phyloP scores from a whole-genome alignment of 2,797 vertebrate genomes.

The Decapterus maruadsi region DNA sequence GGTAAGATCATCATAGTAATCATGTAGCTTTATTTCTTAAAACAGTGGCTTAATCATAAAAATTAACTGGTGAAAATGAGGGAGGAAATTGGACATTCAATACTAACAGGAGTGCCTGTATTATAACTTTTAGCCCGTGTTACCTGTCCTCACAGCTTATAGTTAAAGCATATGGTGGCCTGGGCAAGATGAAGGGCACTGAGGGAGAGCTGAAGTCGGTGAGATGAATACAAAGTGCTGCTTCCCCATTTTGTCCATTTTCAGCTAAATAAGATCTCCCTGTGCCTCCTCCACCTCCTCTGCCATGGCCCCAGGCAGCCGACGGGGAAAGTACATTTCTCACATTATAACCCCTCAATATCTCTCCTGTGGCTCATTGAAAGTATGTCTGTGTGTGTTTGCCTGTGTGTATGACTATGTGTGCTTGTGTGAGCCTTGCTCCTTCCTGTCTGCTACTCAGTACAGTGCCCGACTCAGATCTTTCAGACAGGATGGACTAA shows the following conservation, averaged over 20 bases:
- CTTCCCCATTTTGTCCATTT: conserved; percentile 79
- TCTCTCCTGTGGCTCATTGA: conserved; percentile 67
- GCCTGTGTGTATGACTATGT: background rate
- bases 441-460: conserved; percentile 16
- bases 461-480: conserved; percentile 17
- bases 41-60: background rate
- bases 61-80: background rate
- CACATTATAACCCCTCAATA: conserved; percentile 78
- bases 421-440: background rate
- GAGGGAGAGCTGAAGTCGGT: conserved; percentile 42
- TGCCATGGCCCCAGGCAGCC: conserved; percentile 64
- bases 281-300: conserved; percentile 59
- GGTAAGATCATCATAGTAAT: background rate
- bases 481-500: conserved; percentile 27
- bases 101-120: background rate
- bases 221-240: conserved; percentile 77
- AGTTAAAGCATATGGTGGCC: conserved; percentile 14
- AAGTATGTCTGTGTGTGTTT: conserved; percentile 41
- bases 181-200: conserved; percentile 38
- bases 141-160: conserved; percentile 7
- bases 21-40: too few relatives aligned
- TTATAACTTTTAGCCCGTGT: conserved; percentile 7
- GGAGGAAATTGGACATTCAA: background rate
- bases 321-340: conserved; percentile 67
- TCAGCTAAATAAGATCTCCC: conserved; percentile 79